These are phyloP conservation scores for Lasioglossum baleicum DNA, from an alignment of 1,140 invertebrate species.

Conservation along the genomic window DNA sequence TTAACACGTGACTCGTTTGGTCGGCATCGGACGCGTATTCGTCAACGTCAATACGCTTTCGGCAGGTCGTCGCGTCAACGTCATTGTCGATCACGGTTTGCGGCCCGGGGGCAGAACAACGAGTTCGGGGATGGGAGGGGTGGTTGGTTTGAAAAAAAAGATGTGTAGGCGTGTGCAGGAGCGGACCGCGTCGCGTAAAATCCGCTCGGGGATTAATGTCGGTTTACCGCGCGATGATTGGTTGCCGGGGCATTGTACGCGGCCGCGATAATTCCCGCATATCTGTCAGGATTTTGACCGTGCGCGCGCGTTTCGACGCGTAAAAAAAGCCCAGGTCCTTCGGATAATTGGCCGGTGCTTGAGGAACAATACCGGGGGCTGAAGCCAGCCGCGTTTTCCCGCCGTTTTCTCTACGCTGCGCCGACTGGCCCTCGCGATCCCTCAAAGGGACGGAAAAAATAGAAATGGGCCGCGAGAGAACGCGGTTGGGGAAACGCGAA, in stretches of 20 bases:
- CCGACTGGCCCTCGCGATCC: neutral
- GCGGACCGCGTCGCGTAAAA: constrained; percentile 47
- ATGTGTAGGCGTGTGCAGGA: neutral
- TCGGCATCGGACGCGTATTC: constrained; percentile 40
- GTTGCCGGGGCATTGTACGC: constrained; percentile 51
- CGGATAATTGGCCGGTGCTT: constrained; percentile 1
- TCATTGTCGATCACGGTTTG: constrained; percentile 59
- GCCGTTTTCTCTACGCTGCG: too few species aligned
- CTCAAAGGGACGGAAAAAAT: too few species aligned
- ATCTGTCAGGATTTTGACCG: constrained; percentile 39
- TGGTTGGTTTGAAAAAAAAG: constrained; percentile 6
- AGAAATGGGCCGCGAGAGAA: too few species aligned
- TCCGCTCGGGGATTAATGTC: constrained; percentile 61
- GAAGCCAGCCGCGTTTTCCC: neutral
- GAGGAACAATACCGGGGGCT: neutral
- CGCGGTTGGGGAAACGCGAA: too few species aligned
- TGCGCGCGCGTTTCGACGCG: neutral
- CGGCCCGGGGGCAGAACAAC: neutral
- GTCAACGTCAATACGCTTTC: constrained; percentile 64
- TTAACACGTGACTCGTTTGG: too few species aligned
- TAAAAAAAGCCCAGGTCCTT: neutral
- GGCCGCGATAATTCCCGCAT: constrained; percentile 54
- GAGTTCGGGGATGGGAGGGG: too few species aligned
- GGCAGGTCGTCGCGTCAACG: constrained; percentile 63
- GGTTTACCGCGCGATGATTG: constrained; percentile 59